Evolutionary conservation across 2,888 invertebrate species (phyloP).

Genomic region (Aspidiotus destructor): DNA sequence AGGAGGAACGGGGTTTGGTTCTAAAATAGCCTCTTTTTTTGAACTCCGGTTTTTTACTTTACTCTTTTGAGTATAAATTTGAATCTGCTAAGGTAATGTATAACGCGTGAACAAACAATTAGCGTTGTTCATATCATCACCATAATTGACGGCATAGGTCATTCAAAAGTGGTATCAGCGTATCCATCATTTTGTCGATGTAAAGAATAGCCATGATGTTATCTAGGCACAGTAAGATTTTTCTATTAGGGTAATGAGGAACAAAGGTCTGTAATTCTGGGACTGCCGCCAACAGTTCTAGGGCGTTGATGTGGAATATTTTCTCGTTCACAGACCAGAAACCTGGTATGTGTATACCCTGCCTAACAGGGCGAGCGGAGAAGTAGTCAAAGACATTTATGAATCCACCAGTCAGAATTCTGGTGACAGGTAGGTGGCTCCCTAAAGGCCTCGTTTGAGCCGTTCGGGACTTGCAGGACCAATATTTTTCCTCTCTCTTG

Average conservation of each 20-base stretch:
- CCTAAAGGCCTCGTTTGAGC: not conserved
- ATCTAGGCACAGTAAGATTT: not conserved
- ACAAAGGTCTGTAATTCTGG: not conserved
- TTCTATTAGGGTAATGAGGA: not conserved
- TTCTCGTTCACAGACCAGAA: not conserved
- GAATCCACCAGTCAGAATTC: not conserved
- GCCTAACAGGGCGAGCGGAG: not conserved
- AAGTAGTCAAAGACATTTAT: not conserved
- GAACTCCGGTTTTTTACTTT: too few species aligned
- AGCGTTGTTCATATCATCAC: not conserved
- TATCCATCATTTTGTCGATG: not conserved
- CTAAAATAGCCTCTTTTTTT: too few species aligned
- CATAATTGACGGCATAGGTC: not conserved
- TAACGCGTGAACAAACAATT: not conserved
- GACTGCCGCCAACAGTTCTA: not conserved
- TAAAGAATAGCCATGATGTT: not conserved
- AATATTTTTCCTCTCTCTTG: not conserved
- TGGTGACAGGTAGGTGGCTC: not conserved
- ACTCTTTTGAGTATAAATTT: too few species aligned
- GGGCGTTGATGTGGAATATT: not conserved
- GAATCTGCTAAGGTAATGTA: not conserved
- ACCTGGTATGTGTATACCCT: not conserved
- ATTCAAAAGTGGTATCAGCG: not conserved
- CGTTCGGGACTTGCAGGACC: not conserved
- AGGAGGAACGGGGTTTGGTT: too few species aligned